Evolutionary conservation across 1,140 invertebrate species (phyloP), one percentile per base, ranked within the genome.

Genomic region (Ylistrum balloti): DNA sequence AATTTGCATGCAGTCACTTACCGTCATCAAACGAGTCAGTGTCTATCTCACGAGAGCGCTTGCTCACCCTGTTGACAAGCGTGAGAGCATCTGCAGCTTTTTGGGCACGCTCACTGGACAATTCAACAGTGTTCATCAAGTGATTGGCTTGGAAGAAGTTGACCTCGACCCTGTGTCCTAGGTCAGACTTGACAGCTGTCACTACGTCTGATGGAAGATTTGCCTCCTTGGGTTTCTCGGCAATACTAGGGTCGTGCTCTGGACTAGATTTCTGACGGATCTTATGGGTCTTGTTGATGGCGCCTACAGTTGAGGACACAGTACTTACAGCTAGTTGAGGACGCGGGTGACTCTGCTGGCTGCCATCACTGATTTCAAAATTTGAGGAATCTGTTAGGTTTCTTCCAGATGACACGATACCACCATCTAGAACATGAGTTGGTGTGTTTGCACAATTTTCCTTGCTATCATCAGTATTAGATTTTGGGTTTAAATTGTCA

Each of bases 21-120:
- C 56, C 56, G 28, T 74, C 56, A 74, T 74, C 56, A 28, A 28
- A 74, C 1, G 56, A 87, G 17, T 87, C 33, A 0, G 33, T 38
- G 17, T 87, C 86, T 28, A 87, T 87, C 33, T 87, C 86, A 20
- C 33, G 86, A n/a, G 86, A 38, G 34, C 86, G 33, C 28, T 87
- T 87, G 35, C 33, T 20, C 33, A 33, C 33, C 33, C 35, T 87
- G 33, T 87, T 87, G 20, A 87, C 86, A 33, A 87, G 33, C 3
- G 86, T 87, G 22, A 87, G 35, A 35, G 86, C 86, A 87, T 87
- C 86, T n/a, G 86, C 86, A n/a, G 86, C 86, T 22, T 87, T 87
- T 17, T 87, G 33, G 22, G 86, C 86, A 35, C 33, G 33, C 33
- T 87, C 86, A 87, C 86, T 87, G 86, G 86, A 87, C 15, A 87